These are phyloP conservation scores for Eulemur rubriventer DNA, from an alignment of 2,797 vertebrate genomes.

Conservation along the genomic window DNA sequence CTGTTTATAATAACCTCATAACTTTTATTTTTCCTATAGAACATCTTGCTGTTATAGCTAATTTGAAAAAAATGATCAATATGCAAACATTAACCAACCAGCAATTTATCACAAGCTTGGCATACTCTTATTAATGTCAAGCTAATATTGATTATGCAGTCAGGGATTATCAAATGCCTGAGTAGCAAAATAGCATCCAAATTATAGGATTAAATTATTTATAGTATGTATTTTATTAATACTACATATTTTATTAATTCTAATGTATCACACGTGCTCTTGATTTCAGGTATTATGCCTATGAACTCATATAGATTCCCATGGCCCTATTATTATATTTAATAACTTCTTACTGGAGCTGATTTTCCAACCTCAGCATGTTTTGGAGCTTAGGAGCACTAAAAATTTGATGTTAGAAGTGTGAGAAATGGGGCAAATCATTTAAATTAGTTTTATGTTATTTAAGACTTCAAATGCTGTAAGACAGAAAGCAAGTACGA, in stretches of 20 bases:
- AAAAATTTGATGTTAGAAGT: background rate
- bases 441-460: conserved; percentile 36
- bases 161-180: background rate
- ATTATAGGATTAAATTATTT: background rate
- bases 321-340: background rate
- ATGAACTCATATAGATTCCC: background rate
- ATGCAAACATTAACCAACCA: background rate
- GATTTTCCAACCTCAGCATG: background rate
- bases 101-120: background rate
- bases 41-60: conserved; percentile 6
- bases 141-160: background rate
- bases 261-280: background rate
- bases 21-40: background rate
- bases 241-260: background rate
- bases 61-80: conserved; percentile 17
- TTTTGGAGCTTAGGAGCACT: background rate
- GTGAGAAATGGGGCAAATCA: background rate
- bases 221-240: background rate
- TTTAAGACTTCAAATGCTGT: background rate
- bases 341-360: conserved; percentile 14
- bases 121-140: conserved; percentile 15
- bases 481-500: background rate
- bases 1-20: background rate
- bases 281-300: background rate
- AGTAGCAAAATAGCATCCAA: background rate